A percentile compares a stretch with the other conserved stretches of the same genome.
phyloP scores from a whole-genome alignment of 2,797 vertebrate species.

The Anas bahamensis region DNA sequence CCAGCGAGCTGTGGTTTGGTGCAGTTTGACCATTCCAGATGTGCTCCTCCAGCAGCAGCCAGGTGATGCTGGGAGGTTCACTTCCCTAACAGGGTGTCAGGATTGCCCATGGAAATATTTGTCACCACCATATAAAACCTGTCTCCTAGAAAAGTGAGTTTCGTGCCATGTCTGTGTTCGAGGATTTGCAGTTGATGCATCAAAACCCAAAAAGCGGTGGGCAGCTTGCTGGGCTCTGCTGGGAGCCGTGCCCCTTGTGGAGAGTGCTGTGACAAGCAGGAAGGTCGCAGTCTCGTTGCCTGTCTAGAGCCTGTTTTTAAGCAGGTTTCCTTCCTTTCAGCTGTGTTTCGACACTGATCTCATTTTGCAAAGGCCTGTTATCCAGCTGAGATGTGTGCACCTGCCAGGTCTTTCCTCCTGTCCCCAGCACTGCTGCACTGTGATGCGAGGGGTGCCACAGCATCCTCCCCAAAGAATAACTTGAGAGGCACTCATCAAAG shows the following conservation, averaged over 20 bases:
- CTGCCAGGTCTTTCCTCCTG: background rate
- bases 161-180: accelerated
- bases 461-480: background rate
- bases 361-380: background rate
- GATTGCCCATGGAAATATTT: background rate
- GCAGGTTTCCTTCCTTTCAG: background rate
- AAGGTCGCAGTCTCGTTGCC: background rate
- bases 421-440: no score
- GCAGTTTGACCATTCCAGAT: accelerated
- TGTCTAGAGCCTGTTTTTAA: background rate
- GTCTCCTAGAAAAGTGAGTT: background rate
- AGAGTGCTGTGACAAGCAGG: background rate
- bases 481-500: background rate
- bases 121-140: no score
- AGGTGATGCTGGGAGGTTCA: background rate
- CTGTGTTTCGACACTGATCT: background rate
- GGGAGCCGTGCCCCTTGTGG: background rate
- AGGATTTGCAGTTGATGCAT: background rate
- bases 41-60: background rate
- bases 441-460: background rate
- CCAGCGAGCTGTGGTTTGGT: background rate
- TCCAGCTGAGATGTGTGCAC: accelerated
- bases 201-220: background rate
- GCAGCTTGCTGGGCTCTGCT: background rate
- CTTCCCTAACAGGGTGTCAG: background rate